phyloP scores from a whole-genome alignment of 2,888 invertebrate genomes.

The Pimpla rufipes region DNA sequence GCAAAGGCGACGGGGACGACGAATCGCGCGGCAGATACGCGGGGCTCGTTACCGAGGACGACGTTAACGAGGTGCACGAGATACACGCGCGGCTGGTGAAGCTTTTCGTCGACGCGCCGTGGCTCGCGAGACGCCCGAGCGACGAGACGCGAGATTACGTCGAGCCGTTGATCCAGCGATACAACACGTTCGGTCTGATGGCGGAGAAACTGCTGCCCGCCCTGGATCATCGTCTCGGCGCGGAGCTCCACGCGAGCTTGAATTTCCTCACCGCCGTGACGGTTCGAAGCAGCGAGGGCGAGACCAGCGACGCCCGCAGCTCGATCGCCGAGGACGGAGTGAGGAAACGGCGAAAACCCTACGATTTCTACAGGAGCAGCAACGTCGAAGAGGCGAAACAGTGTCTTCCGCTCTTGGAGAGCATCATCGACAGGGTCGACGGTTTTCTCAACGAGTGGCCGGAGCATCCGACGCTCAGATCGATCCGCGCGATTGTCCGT shows the following conservation, averaged over 20 bases:
- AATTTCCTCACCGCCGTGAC: slow-evolving; percentile 86
- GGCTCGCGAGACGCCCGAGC: slow-evolving; percentile 86
- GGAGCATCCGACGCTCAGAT: slow-evolving; percentile 94
- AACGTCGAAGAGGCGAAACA: slow-evolving; percentile 92
- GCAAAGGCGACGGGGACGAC: slow-evolving; percentile 21
- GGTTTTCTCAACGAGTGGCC: slow-evolving; percentile 93
- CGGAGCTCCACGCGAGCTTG: slow-evolving; percentile 87
- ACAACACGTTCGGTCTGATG: slow-evolving; percentile 87
- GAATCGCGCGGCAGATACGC: slow-evolving; percentile 67
- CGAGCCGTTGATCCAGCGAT: slow-evolving; percentile 87
- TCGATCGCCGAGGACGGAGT: slow-evolving; percentile 36
- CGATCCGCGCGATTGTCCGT: slow-evolving; percentile 90
- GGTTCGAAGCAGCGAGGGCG: slow-evolving; percentile 86
- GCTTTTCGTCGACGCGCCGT: slow-evolving; percentile 88
- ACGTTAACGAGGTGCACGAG: slow-evolving; percentile 87
- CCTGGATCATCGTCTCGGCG: slow-evolving; percentile 87
- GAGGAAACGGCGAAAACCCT: slow-evolving; percentile 71
- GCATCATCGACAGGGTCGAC: slow-evolving; percentile 88
- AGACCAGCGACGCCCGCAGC: slow-evolving; percentile 78
- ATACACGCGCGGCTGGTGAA: slow-evolving; percentile 88
- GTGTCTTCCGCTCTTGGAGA: slow-evolving; percentile 90
- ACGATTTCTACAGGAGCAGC: slow-evolving; percentile 94
- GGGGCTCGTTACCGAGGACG: slow-evolving; percentile 86
- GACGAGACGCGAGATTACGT: slow-evolving; percentile 84
- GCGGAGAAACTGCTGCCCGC: slow-evolving; percentile 86